A percentile compares a stretch with the other conserved stretches of the same genome.
phyloP scores from a whole-genome alignment of 2,797 vertebrate genomes.

The Amazona ochrocephala region DNA sequence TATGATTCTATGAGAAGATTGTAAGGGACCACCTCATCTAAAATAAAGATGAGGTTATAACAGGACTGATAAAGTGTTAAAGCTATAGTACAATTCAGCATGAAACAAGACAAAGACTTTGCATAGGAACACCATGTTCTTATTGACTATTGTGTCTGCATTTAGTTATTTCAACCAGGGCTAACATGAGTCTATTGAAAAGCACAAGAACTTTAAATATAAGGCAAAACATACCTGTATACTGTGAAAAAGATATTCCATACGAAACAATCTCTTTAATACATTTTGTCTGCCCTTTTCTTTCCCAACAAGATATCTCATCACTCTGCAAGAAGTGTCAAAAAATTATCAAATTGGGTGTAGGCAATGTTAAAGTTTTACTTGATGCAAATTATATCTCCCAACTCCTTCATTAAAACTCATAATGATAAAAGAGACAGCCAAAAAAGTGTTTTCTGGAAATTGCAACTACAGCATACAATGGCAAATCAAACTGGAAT shows the following conservation, averaged over 20 bases:
- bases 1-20: not conserved
- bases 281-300: not conserved
- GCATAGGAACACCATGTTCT: not conserved
- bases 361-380: not conserved
- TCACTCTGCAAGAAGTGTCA: not conserved
- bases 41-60: not conserved
- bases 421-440: not conserved
- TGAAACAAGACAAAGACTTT: not conserved
- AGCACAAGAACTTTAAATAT: not conserved
- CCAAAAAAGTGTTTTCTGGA: not conserved
- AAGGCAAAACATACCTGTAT: not conserved
- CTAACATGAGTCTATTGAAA: not conserved
- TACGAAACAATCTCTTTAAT: not conserved
- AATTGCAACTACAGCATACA: not conserved
- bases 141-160: not conserved
- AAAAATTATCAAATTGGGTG: not conserved
- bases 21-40: not conserved
- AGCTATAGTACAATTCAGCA: not conserved
- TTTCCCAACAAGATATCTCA: not conserved
- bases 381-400: not conserved
- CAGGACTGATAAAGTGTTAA: not conserved
- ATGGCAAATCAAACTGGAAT: not conserved
- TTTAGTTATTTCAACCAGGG: not conserved
- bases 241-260: not conserved
- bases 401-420: not conserved